Evolutionary conservation across 2,797 vertebrate species (phyloP).

Genomic region (Coregonus suidteri): DNA sequence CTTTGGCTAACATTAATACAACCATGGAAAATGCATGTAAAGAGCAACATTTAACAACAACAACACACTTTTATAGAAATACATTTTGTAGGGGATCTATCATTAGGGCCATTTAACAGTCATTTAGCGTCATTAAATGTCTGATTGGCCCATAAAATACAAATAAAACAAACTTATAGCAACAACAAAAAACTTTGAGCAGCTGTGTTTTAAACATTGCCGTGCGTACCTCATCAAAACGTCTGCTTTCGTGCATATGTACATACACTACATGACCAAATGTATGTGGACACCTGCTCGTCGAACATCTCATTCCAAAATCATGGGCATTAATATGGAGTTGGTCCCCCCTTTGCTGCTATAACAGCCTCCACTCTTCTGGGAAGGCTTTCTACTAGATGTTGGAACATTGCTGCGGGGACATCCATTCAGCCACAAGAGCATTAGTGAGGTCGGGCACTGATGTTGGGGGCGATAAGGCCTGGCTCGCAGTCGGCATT

Average conservation of each 20-base stretch:
- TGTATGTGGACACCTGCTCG: too few species aligned
- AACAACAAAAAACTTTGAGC: not conserved
- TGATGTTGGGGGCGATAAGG: too few species aligned
- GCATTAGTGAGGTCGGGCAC: too few species aligned
- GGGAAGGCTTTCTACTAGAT: too few species aligned
- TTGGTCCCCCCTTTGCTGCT: too few species aligned
- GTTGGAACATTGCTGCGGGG: too few species aligned
- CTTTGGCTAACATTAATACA: not conserved
- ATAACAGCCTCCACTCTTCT: too few species aligned
- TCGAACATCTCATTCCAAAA: too few species aligned
- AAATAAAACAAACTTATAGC: slow-evolving; percentile 24
- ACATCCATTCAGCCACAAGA: too few species aligned
- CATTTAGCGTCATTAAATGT: slow-evolving; percentile 36
- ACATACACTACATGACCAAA: too few species aligned
- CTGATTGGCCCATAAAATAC: slow-evolving; percentile 36
- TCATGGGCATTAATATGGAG: too few species aligned
- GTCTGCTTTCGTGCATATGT: slow-evolving; percentile 36
- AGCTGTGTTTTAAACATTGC: slow-evolving; percentile 3
- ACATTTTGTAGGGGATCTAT: slow-evolving; percentile 9
- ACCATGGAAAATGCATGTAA: not conserved
- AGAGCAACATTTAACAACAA: slow-evolving; percentile 1
- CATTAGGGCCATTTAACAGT: slow-evolving; percentile 31
- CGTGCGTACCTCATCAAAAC: not conserved
- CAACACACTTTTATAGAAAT: not conserved
- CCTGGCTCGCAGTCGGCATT: too few species aligned